Evolutionary conservation across 2,797 vertebrate species (phyloP), one percentile per base, ranked within the genome.

Genomic region (Taenioides sp.): DNA sequence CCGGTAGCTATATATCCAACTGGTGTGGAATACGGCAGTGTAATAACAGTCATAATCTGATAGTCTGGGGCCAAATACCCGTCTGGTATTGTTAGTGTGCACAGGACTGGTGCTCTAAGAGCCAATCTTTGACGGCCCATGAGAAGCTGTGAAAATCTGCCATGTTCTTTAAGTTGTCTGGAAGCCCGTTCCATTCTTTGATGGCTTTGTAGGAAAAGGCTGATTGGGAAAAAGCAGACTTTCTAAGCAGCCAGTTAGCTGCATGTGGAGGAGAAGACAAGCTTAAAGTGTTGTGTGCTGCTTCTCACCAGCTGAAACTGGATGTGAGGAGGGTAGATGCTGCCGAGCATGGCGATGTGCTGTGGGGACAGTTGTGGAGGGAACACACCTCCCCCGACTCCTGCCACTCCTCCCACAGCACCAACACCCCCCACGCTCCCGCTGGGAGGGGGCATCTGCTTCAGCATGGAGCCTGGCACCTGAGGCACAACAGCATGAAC

Each of bases 281-380:
- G 7, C 23, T 17, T 40, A 62, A 49, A 47, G 65, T 69, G n/a
- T 6, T 40, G 25, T 16, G 57, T 22, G 67, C 55, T 63, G 67
- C 12, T 80, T 81, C 93, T 95, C 90, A 99, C 98, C 96, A 99
- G 93, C 85, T 99, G 98, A 89, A 99, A 98, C 91, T 99, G 98
- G 82, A 97, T 95, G 79, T 98, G 97, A 74, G 96, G 97, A n/a
- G 97, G 97, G 73, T 95, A 94, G 89, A 99, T 97, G 92, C 96
- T 96, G 96, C 96, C 98, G 92, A 99, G 96, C 97, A 99, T 97
- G 88, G 98, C 97, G 76, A 99, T 95, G 86, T 99, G 98, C 85
- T 99, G 98, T 61, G 98, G 97, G 86, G 98, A 98, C 87, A 99
- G 95, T 92, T 99, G 98, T 70, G 96, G 96, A 75, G 93, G 92